Conservation (phyloP, 2,888 invertebrate species). For the Heliconius ethilla region DNA sequence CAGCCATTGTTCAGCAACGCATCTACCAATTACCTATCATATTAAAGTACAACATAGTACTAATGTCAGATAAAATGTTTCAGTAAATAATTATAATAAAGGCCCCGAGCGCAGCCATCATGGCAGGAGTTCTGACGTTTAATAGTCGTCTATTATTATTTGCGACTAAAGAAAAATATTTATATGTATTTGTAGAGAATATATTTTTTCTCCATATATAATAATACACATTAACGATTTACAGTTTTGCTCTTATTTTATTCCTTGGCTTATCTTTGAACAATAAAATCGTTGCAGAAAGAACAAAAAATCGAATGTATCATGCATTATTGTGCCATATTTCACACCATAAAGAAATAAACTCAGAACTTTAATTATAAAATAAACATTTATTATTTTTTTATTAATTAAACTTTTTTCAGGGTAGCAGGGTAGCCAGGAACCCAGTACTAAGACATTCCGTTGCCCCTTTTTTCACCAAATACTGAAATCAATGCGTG, state of each 20-base stretch:
- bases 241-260: not conserved
- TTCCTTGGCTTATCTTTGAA: not conserved
- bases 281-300: conserved; percentile 2
- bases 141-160: conserved; percentile 29
- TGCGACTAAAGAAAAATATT: conserved; percentile 11
- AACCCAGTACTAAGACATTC: no score
- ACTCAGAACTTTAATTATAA: not conserved
- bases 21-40: conserved; percentile 38
- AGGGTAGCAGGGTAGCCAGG: no score
- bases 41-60: conserved; percentile 44
- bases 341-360: not conserved
- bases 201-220: not conserved
- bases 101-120: conserved; percentile 26
- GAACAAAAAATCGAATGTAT: not conserved
- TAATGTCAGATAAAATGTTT: conserved; percentile 34
- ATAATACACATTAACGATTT: not conserved
- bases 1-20: conserved; percentile 41
- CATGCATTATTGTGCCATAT: not conserved
- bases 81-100: conserved; percentile 35
- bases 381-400: not conserved
- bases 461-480: no score
- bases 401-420: not conserved
- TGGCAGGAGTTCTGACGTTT: conserved; percentile 36
- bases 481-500: no score
- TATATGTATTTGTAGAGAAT: not conserved